phyloP scores from a whole-genome alignment of 1,140 invertebrate genomes.

The Hylyphantes graminicola region DNA sequence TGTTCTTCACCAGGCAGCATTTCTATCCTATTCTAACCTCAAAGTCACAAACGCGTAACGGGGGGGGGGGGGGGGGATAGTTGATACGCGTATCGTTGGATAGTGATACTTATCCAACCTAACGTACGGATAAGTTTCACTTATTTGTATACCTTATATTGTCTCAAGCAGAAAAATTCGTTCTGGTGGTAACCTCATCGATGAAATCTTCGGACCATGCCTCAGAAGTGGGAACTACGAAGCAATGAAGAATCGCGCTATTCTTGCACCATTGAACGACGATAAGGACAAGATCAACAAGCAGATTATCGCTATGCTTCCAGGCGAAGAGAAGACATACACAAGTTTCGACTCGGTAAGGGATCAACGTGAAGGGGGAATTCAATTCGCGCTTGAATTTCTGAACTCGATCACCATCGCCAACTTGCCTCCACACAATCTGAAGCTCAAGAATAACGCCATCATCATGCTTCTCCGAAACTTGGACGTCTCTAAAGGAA shows the following conservation, averaged over 20 bases:
- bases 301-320: not conserved
- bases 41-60: too few species aligned
- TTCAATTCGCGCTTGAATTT: conserved; percentile 2
- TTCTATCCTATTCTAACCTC: too few species aligned
- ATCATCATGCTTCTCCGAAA: conserved; percentile 49
- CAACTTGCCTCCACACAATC: conserved; percentile 15
- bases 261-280: conserved; percentile 9
- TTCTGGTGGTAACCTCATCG: conserved; percentile 21
- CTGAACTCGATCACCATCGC: not conserved
- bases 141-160: too few species aligned
- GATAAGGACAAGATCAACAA: conserved; percentile 10
- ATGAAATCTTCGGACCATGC: conserved; percentile 21
- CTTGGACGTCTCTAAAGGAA: conserved; percentile 16
- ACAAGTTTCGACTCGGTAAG: conserved; percentile 7
- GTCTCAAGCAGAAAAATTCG: not conserved
- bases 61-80: too few species aligned
- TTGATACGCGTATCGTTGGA: too few species aligned
- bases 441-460: conserved; percentile 19
- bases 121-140: too few species aligned
- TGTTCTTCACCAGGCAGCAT: too few species aligned
- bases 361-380: conserved; percentile 4
- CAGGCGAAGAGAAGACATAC: conserved; percentile 18
- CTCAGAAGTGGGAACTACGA: conserved; percentile 13
- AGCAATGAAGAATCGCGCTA: conserved; percentile 11
- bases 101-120: too few species aligned